Percentiles rank a stretch among this genome's conserved stretches.
phyloP scores from a whole-genome alignment of 2,113 vertebrate genomes.

The Ellobius talpinus region DNA sequence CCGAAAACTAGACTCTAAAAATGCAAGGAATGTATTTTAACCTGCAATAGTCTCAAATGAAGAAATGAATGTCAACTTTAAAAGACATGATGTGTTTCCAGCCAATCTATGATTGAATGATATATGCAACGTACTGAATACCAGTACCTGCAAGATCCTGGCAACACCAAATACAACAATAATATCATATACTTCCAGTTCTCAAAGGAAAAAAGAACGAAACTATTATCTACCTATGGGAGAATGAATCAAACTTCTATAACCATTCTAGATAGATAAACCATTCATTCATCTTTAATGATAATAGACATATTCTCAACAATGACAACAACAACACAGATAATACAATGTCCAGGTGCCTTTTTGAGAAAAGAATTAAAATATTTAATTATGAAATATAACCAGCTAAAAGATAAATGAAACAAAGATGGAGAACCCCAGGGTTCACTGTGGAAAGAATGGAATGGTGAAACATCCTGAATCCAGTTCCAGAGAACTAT shows the following conservation, averaged over 20 bases:
- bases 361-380: neutral
- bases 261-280: neutral
- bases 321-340: neutral
- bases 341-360: neutral
- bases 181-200: neutral
- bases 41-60: neutral
- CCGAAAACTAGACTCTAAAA: neutral
- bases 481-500: neutral
- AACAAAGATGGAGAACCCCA: neutral
- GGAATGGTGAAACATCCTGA: neutral
- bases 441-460: neutral
- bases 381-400: neutral
- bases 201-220: neutral
- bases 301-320: neutral
- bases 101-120: neutral
- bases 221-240: neutral
- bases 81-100: neutral
- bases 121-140: neutral
- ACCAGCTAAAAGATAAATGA: neutral
- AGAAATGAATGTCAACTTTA: neutral
- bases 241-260: neutral
- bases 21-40: neutral
- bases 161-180: neutral
- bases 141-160: neutral
- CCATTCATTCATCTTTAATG: neutral